A percentile compares a stretch with the other conserved stretches of the same genome.
Evolutionary conservation across 2,888 invertebrate species (phyloP).

Genomic region (Steinernema carpocapsae): DNA sequence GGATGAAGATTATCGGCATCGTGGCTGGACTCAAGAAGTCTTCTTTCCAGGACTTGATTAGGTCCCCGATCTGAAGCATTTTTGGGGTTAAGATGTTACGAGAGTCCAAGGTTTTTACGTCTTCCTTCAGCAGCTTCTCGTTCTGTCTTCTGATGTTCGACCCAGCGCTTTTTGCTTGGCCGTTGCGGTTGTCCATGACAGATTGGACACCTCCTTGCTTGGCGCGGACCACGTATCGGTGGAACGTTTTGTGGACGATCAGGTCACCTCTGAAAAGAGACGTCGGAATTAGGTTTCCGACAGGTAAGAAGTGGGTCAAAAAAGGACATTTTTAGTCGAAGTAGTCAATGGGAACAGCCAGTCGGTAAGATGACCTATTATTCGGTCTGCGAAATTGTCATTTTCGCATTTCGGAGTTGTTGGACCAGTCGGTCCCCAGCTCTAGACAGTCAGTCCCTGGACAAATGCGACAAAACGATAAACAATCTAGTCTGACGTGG

Average conservation of each 20-base stretch:
- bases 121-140: not conserved
- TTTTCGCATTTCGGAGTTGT: no score
- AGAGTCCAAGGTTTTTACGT: not conserved
- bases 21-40: slow-evolving; percentile 1
- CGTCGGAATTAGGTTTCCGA: no score
- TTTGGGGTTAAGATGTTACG: not conserved
- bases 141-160: not conserved
- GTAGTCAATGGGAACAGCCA: no score
- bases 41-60: slow-evolving; percentile 16
- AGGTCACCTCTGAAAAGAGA: slow-evolving; percentile 43
- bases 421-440: no score
- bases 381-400: no score
- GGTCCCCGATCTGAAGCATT: not conserved
- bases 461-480: no score
- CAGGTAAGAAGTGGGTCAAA: no score
- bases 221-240: slow-evolving; percentile 82
- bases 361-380: no score
- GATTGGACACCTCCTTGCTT: slow-evolving; percentile 83
- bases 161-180: not conserved
- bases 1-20: slow-evolving; percentile 6
- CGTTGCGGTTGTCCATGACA: slow-evolving; percentile 43
- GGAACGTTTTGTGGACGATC: slow-evolving; percentile 81
- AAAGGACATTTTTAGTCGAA: no score
- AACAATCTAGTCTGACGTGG: no score
- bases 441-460: no score